A percentile compares a stretch with the other conserved stretches of the same genome.
phyloP scores from a whole-genome alignment of 2,797 vertebrate species.

The Manis crassicaudata region DNA sequence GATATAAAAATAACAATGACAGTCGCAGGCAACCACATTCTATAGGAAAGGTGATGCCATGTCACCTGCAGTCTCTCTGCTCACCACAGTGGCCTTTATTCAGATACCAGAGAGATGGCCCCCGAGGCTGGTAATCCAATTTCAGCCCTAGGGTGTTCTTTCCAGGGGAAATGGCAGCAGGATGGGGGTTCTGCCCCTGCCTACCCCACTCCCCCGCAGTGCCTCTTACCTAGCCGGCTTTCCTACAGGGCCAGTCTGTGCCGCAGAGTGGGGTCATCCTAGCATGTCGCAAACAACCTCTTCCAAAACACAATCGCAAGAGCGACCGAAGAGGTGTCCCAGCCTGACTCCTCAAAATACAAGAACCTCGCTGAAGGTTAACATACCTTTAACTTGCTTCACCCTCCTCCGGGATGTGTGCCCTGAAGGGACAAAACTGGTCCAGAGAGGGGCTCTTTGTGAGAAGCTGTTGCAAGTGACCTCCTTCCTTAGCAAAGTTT shows the following conservation, averaged over 20 bases:
- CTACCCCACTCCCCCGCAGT: not conserved
- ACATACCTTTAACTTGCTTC: not conserved
- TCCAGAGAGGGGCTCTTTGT: accelerated
- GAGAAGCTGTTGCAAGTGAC: not conserved
- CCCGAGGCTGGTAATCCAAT: not conserved
- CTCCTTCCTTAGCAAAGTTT: not conserved
- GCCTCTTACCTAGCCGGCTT: not conserved
- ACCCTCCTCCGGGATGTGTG: not conserved
- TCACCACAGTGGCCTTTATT: not conserved
- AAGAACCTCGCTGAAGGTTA: not conserved
- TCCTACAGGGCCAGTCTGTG: accelerated
- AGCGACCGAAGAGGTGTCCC: not conserved
- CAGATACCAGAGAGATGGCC: accelerated
- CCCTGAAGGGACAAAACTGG: not conserved
- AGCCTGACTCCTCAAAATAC: not conserved
- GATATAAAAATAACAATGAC: not conserved
- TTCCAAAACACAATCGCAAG: not conserved
- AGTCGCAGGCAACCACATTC: not conserved
- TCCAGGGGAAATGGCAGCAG: not conserved
- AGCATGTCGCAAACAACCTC: accelerated
- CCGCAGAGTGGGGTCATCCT: not conserved
- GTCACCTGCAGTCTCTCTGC: not conserved
- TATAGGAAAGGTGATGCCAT: too few species aligned
- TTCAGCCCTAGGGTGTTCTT: not conserved
- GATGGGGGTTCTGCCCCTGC: not conserved